These are phyloP conservation scores for Brachionus koreanus DNA, from an alignment of 1,140 invertebrate species.

Conservation along the genomic window DNA sequence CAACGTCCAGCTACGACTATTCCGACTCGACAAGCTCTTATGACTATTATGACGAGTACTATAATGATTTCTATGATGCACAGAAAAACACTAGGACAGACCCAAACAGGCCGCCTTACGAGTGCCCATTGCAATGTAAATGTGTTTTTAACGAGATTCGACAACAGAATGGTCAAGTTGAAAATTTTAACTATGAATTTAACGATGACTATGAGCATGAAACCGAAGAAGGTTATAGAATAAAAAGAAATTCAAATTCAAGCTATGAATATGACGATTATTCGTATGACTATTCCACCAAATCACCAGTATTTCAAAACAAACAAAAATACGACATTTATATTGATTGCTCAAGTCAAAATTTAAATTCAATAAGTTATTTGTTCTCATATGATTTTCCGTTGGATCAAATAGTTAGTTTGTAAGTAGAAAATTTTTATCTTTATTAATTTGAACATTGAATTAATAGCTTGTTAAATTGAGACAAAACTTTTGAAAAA, in stretches of 20 bases:
- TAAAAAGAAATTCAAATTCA: background rate
- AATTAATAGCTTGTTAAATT: no score
- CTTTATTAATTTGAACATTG: background rate
- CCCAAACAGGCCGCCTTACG: background rate
- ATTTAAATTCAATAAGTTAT: constrained; percentile 30
- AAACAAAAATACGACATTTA: background rate
- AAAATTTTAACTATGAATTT: background rate
- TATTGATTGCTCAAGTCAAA: constrained; percentile 35
- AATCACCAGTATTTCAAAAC: background rate
- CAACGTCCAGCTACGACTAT: background rate
- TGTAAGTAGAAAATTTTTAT: background rate
- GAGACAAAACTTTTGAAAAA: no score
- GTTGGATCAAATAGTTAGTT: constrained; percentile 28
- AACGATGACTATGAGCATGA: background rate
- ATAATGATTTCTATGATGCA: background rate
- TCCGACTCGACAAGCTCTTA: background rate
- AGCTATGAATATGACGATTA: background rate
- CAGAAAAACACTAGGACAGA: background rate
- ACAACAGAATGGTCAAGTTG: background rate
- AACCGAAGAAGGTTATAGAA: background rate
- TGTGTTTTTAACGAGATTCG: background rate
- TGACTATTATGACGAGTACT: background rate
- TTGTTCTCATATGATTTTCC: constrained; percentile 28
- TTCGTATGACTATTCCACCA: background rate
- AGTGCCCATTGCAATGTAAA: constrained; percentile 16